A percentile compares a stretch with the other conserved stretches of the same genome.
Evolutionary conservation across 2,797 vertebrate genomes (phyloP).

Genomic region (Carduelis carduelis): DNA sequence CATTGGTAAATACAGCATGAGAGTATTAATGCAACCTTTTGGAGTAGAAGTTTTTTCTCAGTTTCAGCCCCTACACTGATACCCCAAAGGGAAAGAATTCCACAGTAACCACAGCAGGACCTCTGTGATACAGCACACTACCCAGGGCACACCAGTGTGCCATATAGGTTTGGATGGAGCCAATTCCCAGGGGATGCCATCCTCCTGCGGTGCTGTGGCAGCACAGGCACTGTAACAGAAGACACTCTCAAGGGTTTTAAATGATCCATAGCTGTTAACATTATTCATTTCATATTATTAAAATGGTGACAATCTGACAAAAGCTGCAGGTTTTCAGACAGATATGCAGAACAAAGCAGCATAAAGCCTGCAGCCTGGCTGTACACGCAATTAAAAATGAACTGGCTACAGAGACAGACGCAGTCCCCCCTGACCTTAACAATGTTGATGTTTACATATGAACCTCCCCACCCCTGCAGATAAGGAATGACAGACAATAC

Average conservation of each 20-base stretch:
- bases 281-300: not conserved
- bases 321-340: not conserved
- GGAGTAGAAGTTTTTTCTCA: not conserved
- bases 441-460: constrained; percentile 56
- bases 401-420: constrained; percentile 12
- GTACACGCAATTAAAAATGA: constrained; percentile 7
- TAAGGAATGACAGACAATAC: constrained; percentile 66
- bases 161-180: fast-evolving
- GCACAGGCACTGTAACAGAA: fast-evolving
- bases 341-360: not conserved
- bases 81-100: fast-evolving
- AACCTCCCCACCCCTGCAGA: constrained; percentile 39
- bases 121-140: not conserved
- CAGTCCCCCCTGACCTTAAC: constrained; percentile 5
- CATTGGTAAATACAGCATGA: not conserved
- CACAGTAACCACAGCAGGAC: not conserved
- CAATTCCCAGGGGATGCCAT: fast-evolving
- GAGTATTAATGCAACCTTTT: not conserved
- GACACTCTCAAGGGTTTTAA: not conserved
- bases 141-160: not conserved
- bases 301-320: not conserved
- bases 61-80: not conserved
- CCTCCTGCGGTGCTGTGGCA: not conserved
- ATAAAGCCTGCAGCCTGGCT: not conserved
- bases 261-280: not conserved